A percentile compares a stretch with the other conserved stretches of the same genome.
Evolutionary conservation across 2,888 invertebrate genomes (phyloP).

Genomic region (Eupithecia inturbata): DNA sequence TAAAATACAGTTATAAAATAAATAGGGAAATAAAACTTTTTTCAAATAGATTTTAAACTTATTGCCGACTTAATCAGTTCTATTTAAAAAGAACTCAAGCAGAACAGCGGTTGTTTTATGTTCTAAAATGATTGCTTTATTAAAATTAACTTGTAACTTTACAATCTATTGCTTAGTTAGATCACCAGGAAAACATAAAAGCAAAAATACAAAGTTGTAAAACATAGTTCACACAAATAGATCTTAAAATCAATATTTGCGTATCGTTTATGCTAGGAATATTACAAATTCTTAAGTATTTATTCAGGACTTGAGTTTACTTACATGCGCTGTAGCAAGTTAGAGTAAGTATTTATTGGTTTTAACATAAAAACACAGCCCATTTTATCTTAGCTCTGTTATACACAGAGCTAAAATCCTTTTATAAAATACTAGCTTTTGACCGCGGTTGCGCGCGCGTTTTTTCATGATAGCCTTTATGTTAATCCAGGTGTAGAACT

Average conservation of each 20-base stretch:
- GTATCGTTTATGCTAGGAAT: conserved; percentile 16
- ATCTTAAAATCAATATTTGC: conserved; percentile 26
- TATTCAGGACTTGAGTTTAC: conserved; percentile 13
- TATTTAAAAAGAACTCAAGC: background rate
- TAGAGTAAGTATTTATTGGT: background rate
- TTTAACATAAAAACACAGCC: background rate
- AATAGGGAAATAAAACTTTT: background rate
- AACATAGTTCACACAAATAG: conserved; percentile 15
- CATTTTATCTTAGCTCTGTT: background rate
- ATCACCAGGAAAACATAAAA: conserved; percentile 26
- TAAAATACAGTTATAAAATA: background rate
- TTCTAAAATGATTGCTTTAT: conserved; percentile 1
- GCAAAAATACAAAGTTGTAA: conserved; percentile 8
- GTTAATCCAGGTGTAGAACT: too few species aligned
- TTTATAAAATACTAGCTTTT: background rate
- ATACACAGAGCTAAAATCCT: background rate
- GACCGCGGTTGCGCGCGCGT: background rate
- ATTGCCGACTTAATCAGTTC: background rate
- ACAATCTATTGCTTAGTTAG: background rate
- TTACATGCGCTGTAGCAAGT: background rate
- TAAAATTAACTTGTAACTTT: background rate
- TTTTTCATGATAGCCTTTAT: background rate
- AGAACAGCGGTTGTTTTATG: background rate
- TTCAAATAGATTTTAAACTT: background rate
- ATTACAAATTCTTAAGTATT: conserved; percentile 21